These are phyloP conservation scores for Boulengeromyrus knoepffleri DNA, from an alignment of 2,113 vertebrate species.

Conservation along the genomic window DNA sequence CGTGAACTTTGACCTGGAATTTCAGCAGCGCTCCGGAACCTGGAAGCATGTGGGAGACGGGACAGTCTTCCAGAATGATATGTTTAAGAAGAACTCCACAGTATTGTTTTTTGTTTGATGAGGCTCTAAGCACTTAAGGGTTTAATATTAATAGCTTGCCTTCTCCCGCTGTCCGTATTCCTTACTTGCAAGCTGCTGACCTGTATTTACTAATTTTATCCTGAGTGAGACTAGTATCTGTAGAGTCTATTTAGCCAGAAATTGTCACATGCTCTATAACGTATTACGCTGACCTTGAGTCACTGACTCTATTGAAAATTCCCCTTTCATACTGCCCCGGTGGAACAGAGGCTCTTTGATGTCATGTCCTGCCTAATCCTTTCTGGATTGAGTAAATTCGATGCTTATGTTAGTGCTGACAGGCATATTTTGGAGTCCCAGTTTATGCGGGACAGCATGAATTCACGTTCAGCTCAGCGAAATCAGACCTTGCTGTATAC, in stretches of 20 bases:
- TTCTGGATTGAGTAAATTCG: background rate
- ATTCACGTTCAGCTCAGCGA: background rate
- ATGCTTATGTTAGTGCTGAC: background rate
- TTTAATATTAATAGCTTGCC: background rate
- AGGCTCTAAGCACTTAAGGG: background rate
- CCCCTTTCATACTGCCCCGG: background rate
- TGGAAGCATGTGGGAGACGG: background rate
- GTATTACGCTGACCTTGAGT: background rate
- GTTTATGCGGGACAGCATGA: background rate
- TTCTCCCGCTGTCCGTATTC: background rate
- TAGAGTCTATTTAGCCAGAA: background rate
- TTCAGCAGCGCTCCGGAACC: background rate
- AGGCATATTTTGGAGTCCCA: background rate
- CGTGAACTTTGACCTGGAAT: background rate
- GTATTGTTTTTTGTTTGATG: background rate
- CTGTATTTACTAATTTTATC: background rate
- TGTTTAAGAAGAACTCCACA: background rate
- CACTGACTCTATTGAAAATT: background rate
- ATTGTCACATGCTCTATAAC: background rate
- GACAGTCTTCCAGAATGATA: background rate
- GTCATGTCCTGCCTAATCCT: background rate
- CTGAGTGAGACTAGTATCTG: background rate
- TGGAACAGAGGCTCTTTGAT: background rate
- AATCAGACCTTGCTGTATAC: background rate
- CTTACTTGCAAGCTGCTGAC: background rate